Base-by-base conservation (phyloP, 1,140 invertebrate genomes). In the Drosophila watanabei region DNA sequence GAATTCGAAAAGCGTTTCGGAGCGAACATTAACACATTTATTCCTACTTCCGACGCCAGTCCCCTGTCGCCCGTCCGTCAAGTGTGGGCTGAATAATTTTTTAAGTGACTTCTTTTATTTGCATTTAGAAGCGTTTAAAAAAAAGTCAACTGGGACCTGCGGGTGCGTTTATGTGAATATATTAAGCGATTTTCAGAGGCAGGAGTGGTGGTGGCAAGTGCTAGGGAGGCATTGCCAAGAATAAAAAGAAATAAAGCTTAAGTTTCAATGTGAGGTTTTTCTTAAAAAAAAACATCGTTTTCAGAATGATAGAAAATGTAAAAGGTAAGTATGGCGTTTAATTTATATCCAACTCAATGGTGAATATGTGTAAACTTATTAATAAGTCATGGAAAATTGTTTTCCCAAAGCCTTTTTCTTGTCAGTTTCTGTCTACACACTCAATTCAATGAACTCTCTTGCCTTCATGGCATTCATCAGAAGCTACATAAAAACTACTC, bases 41-140 rank as follows among this genome's bases (percentile, higher is more conserved):
- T 79, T 79, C 61, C 51, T 18, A 65, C 52, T 56, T 52, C 24
- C 20, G 14, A 16, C 28, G 49, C 35, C n/a, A 52, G 45, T 84
- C 52, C 76, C 59, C 30, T 45, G 71, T 64, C 57, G 45, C 51
- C 62, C 48, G 30, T 51, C 35, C 39, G 60, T 72, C 69, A 77
- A 84, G 64, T 72, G 79, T 72, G 62, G 79, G 79, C 35, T 65
- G 59, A 61, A 82, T 79, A 72, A 87, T 87, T 87, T 86, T 87
- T 88, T 87, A 87, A 87, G 83, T 87, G 83, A 88, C 83, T 82
- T 82, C 70, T 70, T 82, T 83, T 86, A 87, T 86, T 86, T 86
- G 80, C 83, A 86, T 86, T 87, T 88, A 61, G 60, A 82, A 82
- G 81, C 65, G 57, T 66, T 82, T 75, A 75, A 46, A 59, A 51